Evolutionary conservation across 1,140 invertebrate species (phyloP).

Genomic region (Zaprionus nigranus): DNA sequence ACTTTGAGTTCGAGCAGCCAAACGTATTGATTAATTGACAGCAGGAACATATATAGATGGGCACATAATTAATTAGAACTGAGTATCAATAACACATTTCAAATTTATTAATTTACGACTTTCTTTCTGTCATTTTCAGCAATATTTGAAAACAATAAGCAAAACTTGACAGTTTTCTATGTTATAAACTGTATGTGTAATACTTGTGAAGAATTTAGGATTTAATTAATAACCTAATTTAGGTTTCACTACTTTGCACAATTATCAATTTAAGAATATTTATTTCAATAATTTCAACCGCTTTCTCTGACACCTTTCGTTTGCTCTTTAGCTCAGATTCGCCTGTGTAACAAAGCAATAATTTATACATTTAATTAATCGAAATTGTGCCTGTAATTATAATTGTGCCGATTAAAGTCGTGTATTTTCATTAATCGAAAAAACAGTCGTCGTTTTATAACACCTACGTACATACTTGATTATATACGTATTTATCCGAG

Average conservation of each 20-base stretch:
- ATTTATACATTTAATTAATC: constrained; percentile 58
- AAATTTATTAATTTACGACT: background rate
- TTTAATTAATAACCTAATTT: no score
- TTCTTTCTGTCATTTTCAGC: background rate
- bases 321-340: background rate
- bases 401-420: constrained; percentile 40
- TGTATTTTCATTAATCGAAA: constrained; percentile 6
- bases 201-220: no score
- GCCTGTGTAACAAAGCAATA: background rate
- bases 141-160: background rate
- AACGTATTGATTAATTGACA: constrained; percentile 13
- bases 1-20: background rate
- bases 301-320: background rate
- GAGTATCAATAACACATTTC: background rate
- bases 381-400: constrained; percentile 47
- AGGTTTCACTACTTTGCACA: background rate
- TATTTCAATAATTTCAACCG: background rate
- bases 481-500: constrained; percentile 16
- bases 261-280: no score
- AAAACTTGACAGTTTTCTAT: background rate
- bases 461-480: constrained; percentile 35
- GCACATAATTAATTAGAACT: background rate
- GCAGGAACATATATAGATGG: background rate
- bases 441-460: constrained; percentile 2
- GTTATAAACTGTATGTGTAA: no score